These are phyloP conservation scores for Orientallactaga sibirica DNA, from an alignment of 2,797 vertebrate genomes.

Conservation along the genomic window DNA sequence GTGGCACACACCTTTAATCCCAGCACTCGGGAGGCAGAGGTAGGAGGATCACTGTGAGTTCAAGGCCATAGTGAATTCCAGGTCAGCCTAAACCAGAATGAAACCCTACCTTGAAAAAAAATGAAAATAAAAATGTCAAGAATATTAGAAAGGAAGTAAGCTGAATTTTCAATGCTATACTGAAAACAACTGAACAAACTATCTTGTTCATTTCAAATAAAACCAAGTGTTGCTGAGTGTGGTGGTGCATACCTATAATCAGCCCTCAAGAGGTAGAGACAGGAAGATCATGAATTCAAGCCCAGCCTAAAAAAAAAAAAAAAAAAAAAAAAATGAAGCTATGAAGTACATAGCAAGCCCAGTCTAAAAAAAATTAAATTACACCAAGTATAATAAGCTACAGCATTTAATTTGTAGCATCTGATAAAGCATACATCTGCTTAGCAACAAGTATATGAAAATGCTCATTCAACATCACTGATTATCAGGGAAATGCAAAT, in stretches of 20 bases:
- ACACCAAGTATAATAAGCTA: slow-evolving; percentile 15
- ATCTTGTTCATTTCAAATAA: neutral
- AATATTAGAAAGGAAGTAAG: slow-evolving; percentile 27
- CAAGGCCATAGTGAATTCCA: no score
- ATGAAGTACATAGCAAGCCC: neutral
- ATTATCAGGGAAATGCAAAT: neutral
- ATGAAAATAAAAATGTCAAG: slow-evolving; percentile 37
- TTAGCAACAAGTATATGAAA: neutral
- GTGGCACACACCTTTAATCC: no score
- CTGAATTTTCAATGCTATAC: neutral
- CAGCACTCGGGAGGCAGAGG: no score
- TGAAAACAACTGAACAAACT: neutral
- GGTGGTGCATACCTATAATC: neutral
- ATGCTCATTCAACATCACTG: neutral
- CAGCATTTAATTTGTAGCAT: neutral
- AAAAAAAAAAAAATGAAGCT: no score
- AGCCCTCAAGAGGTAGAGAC: neutral
- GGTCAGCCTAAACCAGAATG: no score
- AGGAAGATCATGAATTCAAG: neutral
- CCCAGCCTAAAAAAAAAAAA: neutral
- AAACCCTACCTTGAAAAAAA: neutral
- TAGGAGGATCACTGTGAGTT: no score
- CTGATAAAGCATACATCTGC: neutral
- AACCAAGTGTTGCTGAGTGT: neutral
- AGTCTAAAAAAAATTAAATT: neutral